Evolutionary conservation across 1,140 invertebrate genomes (phyloP), one percentile per base, ranked within the genome.

Genomic region (Muscidifurax raptorellus): DNA sequence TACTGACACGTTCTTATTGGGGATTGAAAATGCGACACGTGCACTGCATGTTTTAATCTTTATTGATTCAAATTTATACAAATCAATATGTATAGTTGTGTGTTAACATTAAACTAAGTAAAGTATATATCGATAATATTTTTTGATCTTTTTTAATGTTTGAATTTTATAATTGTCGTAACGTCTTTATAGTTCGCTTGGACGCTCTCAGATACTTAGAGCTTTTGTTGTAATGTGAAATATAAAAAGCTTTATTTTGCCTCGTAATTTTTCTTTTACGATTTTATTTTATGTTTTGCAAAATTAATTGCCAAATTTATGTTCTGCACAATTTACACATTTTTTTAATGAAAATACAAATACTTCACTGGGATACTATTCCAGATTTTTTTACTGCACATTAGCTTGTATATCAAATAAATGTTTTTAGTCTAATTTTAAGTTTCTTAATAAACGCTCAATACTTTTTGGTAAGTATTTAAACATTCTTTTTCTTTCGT

Each of bases 241-340:
- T 59, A n/a, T 59, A 7, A 59, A 22, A n/a, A 4, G 18, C 18
- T 22, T 59, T 59, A 7, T 59, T 22, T 59, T 59, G 52, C 52
- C n/a, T 59, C 6, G 4, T 59, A n/a, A 22, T 59, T n/a, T n/a
- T 59, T 59, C 3, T 22, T 59, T 59, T 59, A 22, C 36, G 36
- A n/a, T 59, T 59, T n/a, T 22, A 59, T 59, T 59, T 59, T 59
- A 59, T 59, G 18, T 59, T 59, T 22, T 59, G 2, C 18, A 22
- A 59, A n/a, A 59, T 18, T n/a, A 7, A 22, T 6, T 59, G 22
- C 18, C 18, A n/a, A 59, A 80, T 22, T 69, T 44, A 69, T 30
- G 44, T 80, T n/a, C 44, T 69, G 64, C 36, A 80, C n/a, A 44
- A 67, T 80, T 18, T 28, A 69, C 25, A 44, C 44, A 22, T 27